Base-by-base conservation (phyloP, 1,140 invertebrate species). In the Armadillidium nasatum region DNA sequence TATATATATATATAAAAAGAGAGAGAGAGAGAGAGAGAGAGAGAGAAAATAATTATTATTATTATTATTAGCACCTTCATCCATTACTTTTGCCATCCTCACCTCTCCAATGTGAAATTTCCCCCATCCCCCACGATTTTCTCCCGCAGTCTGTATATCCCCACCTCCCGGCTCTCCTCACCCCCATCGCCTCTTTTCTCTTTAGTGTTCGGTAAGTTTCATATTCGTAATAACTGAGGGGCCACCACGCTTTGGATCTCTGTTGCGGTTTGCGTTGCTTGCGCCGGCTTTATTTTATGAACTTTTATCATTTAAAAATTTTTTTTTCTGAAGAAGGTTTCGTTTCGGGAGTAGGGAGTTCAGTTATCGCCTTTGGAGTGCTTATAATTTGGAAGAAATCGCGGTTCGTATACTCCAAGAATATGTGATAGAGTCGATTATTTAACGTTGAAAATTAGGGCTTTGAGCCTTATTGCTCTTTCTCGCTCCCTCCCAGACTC, bases 161-260 rank as follows among this genome's bases (percentile, higher is more conserved):
- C 50, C 50, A 19, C 7, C 50, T 19, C 50, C 50, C 50, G 1
- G 19, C 50, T 60, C 19, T 19, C 50, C 50, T 60, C 50, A 13
- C 50, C 50, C 50, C 50, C 50, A 13, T 60, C 19, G 50, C 50
- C 50, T 60, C 50, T 60, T 60, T 60, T 60, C 50, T 60, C 50
- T 60, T 19, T 60, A 60, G 50, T 19, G 50, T 19, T 60, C 50
- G 11, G 33, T 19, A 60, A 60, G 50, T 60, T 19, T 60, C 50
- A 19, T 60, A 60, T 60, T 60, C 50, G 11, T 60, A 60, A 60
- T 60, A 60, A 15, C 50, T 60, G 11, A 60, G 50, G 50, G 50
- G 50, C 50, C 50, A 60, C 50, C 50, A 60, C 50, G 50, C 50
- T 60, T 60, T 60, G 50, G 19, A 60, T 13, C 50, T 60, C 50